Evolutionary conservation across 2,797 vertebrate genomes (phyloP).

Genomic region (Vultur gryphus): DNA sequence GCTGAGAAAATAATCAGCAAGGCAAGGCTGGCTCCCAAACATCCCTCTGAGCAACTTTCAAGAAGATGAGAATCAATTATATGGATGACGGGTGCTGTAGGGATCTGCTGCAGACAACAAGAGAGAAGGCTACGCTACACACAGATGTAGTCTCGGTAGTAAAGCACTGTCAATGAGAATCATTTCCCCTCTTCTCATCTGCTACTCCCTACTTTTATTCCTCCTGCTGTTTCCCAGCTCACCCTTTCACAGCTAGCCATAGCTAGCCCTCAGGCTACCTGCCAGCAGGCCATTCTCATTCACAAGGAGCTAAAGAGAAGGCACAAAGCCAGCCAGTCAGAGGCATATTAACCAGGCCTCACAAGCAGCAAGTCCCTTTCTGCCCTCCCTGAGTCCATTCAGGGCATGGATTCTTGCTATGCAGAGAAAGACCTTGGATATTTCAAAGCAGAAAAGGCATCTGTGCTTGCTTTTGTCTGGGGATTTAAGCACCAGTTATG

Average conservation of each 20-base stretch:
- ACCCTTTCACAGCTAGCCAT: constrained; percentile 65
- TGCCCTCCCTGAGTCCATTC: background rate
- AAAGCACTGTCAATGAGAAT: background rate
- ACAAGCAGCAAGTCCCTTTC: background rate
- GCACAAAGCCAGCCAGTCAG: constrained; percentile 63
- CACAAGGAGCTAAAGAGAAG: constrained; percentile 53
- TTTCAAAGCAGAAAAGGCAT: constrained; percentile 53
- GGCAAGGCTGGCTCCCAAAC: background rate
- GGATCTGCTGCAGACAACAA: background rate
- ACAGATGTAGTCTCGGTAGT: background rate
- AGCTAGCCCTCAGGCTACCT: constrained; percentile 70
- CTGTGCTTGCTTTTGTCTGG: constrained; percentile 23
- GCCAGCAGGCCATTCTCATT: constrained; percentile 73
- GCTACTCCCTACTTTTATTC: constrained; percentile 2
- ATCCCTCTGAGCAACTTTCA: background rate
- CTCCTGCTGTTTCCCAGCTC: constrained; percentile 45
- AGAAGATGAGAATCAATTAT: background rate
- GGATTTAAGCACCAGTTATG: constrained; percentile 27
- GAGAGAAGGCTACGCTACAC: background rate
- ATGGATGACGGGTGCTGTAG: background rate
- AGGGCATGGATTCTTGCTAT: constrained; percentile 3
- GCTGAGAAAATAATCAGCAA: background rate
- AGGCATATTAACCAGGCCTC: constrained; percentile 45
- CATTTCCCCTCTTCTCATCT: background rate
- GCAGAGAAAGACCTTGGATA: background rate